Percentiles rank a stretch among this genome's conserved stretches.
Evolutionary conservation across 2,113 vertebrate genomes (phyloP).

Genomic region (Crotophaga sulcirostris): DNA sequence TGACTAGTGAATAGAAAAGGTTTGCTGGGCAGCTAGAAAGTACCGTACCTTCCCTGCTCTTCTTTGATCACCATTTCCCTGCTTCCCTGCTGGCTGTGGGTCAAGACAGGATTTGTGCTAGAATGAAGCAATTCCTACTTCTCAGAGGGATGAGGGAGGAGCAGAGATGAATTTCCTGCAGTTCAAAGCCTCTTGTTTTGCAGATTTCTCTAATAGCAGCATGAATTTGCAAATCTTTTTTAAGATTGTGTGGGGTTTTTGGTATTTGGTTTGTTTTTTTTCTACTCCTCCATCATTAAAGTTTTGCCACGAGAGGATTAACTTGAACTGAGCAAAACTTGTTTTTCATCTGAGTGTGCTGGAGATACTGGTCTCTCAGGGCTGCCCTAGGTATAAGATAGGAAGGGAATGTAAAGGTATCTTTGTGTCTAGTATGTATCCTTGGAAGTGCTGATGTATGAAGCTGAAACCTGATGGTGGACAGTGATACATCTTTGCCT

Average conservation of each 20-base stretch:
- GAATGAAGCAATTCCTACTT: not conserved
- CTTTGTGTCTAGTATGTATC: not conserved
- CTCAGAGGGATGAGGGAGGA: not conserved
- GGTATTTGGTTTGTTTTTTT: too few species aligned
- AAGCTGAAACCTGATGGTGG: not conserved
- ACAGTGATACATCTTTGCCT: not conserved
- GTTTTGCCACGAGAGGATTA: not conserved
- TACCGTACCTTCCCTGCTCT: not conserved
- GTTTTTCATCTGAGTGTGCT: rapidly evolving
- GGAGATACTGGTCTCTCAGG: not conserved
- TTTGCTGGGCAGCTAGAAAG: not conserved
- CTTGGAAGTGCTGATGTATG: not conserved
- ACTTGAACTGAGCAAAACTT: not conserved
- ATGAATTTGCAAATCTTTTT: not conserved
- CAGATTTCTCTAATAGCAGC: not conserved
- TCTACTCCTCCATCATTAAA: not conserved
- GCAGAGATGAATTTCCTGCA: not conserved
- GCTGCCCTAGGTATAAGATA: not conserved
- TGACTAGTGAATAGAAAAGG: not conserved
- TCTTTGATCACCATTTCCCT: not conserved
- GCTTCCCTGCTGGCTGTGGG: not conserved
- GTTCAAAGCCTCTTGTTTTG: not conserved
- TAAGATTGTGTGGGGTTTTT: not conserved
- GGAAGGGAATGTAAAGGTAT: not conserved
- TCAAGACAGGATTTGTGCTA: not conserved